Percentiles rank a stretch among this genome's conserved stretches.
phyloP scores from a whole-genome alignment of 2,113 vertebrate genomes.

The Lophius piscatorius region DNA sequence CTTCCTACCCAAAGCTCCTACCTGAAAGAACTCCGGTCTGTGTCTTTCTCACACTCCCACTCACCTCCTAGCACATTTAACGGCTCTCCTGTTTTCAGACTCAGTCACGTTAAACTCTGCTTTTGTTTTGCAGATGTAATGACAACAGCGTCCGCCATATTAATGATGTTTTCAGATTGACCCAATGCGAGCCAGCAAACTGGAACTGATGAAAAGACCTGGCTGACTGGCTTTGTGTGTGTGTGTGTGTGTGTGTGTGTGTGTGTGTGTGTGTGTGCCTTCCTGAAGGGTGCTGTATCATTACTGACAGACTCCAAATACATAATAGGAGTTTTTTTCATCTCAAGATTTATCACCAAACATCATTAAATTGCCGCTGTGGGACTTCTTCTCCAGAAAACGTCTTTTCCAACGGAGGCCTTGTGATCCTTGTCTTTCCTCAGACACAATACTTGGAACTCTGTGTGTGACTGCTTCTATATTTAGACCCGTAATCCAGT shows the following conservation, averaged over 20 bases:
- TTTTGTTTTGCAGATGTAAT: slow-evolving; percentile 65
- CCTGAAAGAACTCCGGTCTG: slow-evolving; percentile 12
- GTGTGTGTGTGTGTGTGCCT: not conserved
- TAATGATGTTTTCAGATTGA: slow-evolving; percentile 66
- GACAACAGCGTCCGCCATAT: slow-evolving; percentile 53
- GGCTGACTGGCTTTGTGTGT: slow-evolving; percentile 56
- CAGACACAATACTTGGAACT: slow-evolving; percentile 31
- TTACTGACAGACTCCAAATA: slow-evolving; percentile 58
- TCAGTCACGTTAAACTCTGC: slow-evolving; percentile 41
- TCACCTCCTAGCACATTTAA: slow-evolving; percentile 24
- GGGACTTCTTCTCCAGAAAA: slow-evolving; percentile 15
- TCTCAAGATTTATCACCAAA: slow-evolving; percentile 36
- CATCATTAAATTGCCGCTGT: slow-evolving; percentile 15
- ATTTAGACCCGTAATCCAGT: slow-evolving; percentile 46
- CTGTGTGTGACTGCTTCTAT: slow-evolving; percentile 34
- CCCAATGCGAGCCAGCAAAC: slow-evolving; percentile 52
- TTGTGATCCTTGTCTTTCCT: not conserved
- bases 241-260: slow-evolving; percentile 26
- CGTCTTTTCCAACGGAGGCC: too few relatives aligned
- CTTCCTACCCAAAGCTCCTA: not conserved
- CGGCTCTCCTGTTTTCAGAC: slow-evolving; percentile 38
- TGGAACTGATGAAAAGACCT: slow-evolving; percentile 76
- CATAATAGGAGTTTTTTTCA: slow-evolving; percentile 51
- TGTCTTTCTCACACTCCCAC: slow-evolving; percentile 14
- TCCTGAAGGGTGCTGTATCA: slow-evolving; percentile 61